Evolutionary conservation across 2,888 invertebrate genomes (phyloP).

Genomic region (Dione vanillae): DNA sequence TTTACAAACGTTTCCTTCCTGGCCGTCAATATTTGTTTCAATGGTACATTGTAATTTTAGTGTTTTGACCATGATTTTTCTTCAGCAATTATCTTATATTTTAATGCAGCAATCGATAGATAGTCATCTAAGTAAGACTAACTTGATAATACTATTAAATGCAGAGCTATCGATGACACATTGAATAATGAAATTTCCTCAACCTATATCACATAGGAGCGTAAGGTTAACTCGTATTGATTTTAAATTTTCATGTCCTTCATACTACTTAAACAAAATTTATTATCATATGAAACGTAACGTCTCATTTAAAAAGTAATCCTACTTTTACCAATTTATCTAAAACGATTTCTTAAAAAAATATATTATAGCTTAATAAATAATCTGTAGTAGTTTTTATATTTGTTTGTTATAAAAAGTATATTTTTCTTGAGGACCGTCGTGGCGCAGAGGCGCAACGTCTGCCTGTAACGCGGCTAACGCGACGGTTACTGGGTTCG

Average conservation of each 20-base stretch:
- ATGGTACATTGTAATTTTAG: conserved; percentile 28
- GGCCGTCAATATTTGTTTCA: conserved; percentile 22
- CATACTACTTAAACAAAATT: background rate
- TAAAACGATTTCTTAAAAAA: no score
- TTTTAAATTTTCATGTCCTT: background rate
- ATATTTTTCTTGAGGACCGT: no score
- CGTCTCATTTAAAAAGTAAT: no score
- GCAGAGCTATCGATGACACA: conserved; percentile 1
- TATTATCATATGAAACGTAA: no score
- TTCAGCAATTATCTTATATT: conserved; percentile 1
- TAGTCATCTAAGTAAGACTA: background rate
- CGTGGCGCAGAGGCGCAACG: no score
- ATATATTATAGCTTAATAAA: no score
- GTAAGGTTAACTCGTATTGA: background rate
- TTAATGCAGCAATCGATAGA: background rate
- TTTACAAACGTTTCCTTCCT: conserved; percentile 41
- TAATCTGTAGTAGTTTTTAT: no score
- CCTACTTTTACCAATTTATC: no score
- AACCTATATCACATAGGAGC: conserved; percentile 11
- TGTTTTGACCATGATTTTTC: conserved; percentile 27
- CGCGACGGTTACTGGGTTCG: no score
- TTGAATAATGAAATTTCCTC: conserved; percentile 12
- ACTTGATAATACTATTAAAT: background rate
- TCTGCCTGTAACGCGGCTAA: no score
- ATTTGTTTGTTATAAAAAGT: no score